Evolutionary conservation across 2,113 vertebrate species (phyloP).

Genomic region (Caracal caracal): DNA sequence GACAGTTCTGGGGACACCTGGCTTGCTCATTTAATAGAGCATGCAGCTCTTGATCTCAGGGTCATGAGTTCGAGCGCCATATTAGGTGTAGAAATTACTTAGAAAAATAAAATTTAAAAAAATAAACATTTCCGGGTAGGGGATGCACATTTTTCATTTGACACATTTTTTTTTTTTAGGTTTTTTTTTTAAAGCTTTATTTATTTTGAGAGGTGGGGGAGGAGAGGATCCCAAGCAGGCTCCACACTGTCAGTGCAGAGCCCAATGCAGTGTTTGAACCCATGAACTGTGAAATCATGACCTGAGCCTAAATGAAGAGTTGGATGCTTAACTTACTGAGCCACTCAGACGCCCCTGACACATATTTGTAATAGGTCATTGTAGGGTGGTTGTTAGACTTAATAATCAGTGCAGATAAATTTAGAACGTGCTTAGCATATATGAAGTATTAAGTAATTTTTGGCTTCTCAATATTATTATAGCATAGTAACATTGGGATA

Average conservation of each 20-base stretch:
- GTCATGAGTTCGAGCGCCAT: not conserved
- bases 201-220: no score
- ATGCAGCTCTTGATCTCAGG: not conserved
- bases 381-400: not conserved
- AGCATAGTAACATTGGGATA: not conserved
- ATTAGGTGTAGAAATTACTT: not conserved
- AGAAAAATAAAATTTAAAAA: not conserved
- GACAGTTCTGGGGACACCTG: not conserved
- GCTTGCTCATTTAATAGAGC: not conserved
- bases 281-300: no score
- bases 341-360: no score
- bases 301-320: no score
- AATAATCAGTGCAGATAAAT: conserved; percentile 24
- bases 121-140: not conserved
- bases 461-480: not conserved
- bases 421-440: not conserved
- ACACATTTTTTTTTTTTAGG: not conserved
- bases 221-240: no score
- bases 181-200: no score
- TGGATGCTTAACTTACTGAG: no score
- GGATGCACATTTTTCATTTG: not conserved
- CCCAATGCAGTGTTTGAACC: no score
- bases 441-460: not conserved
- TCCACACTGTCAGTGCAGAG: no score
- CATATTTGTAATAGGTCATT: not conserved